Percentiles rank a stretch among this genome's conserved stretches.
Evolutionary conservation across 2,888 invertebrate genomes (phyloP).

Genomic region (Vesta saturnalis): DNA sequence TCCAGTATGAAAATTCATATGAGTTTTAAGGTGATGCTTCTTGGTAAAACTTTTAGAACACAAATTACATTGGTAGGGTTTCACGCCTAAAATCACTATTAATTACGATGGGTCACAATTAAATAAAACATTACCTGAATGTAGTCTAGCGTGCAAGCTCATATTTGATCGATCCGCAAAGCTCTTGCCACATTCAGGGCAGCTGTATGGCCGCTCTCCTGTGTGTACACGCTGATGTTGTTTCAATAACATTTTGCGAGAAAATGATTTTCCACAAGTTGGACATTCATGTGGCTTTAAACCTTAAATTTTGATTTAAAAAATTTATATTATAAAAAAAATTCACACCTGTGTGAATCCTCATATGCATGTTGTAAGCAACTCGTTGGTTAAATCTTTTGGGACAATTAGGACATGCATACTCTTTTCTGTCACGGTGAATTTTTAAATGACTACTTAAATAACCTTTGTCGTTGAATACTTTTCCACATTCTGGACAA

Average conservation of each 20-base stretch:
- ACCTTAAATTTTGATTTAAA: too few species aligned
- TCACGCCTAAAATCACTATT: constrained; percentile 68
- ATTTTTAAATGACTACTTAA: constrained; percentile 89
- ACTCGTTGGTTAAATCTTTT: constrained; percentile 88
- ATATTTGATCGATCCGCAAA: constrained; percentile 88
- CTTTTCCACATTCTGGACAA: constrained; percentile 81
- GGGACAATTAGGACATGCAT: constrained; percentile 82
- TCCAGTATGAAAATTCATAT: constrained; percentile 86
- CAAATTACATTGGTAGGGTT: constrained; percentile 74
- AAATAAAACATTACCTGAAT: constrained; percentile 67
- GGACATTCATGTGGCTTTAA: constrained; percentile 81
- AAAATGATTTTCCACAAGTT: constrained; percentile 84
- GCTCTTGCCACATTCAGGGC: constrained; percentile 82
- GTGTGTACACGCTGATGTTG: constrained; percentile 86
- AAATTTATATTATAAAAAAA: constrained; percentile 15
- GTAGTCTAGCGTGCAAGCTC: constrained; percentile 82
- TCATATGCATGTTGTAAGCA: constrained; percentile 87
- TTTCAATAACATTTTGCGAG: constrained; percentile 84
- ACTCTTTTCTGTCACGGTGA: constrained; percentile 83
- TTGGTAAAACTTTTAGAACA: constrained; percentile 85
- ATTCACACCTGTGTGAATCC: constrained; percentile 82
- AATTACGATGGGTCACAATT: not conserved
- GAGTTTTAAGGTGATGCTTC: constrained; percentile 86
- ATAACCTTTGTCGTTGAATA: constrained; percentile 85
- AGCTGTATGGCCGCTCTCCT: constrained; percentile 83